These are phyloP conservation scores for Elgaria multicarinata DNA, from an alignment of 2,113 vertebrate genomes.

Conservation along the genomic window DNA sequence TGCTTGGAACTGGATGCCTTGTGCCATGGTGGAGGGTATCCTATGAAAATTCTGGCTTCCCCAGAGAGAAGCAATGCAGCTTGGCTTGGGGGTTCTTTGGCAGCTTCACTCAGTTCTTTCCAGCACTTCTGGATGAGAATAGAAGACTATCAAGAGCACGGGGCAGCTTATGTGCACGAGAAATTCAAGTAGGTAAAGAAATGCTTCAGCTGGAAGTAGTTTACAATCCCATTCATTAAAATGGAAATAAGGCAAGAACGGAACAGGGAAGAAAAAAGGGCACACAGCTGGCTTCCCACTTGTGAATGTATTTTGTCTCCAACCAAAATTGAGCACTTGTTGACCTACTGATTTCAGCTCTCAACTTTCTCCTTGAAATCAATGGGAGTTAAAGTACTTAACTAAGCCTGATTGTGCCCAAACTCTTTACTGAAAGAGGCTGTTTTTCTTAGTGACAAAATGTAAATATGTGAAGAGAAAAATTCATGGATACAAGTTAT, in stretches of 20 bases:
- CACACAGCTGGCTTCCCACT: background rate
- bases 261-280: background rate
- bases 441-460: background rate
- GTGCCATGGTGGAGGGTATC: accelerated
- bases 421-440: background rate
- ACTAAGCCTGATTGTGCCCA: too few species aligned
- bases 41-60: slow-evolving; percentile 30
- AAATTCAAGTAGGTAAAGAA: slow-evolving; percentile 26
- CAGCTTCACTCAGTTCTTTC: slow-evolving; percentile 59
- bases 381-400: background rate
- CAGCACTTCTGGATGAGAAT: slow-evolving; percentile 48
- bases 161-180: slow-evolving; percentile 24
- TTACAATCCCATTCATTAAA: background rate
- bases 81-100: slow-evolving; percentile 64
- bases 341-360: background rate
- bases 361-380: background rate
- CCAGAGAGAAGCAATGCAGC: slow-evolving; percentile 23
- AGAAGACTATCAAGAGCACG: slow-evolving; percentile 60
- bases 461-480: background rate
- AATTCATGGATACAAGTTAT: background rate
- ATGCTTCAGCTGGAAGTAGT: background rate
- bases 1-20: slow-evolving; percentile 56
- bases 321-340: background rate
- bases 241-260: background rate
- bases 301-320: background rate